phyloP scores from a whole-genome alignment of 2,888 invertebrate species.

The Polymixis flavicincta region DNA sequence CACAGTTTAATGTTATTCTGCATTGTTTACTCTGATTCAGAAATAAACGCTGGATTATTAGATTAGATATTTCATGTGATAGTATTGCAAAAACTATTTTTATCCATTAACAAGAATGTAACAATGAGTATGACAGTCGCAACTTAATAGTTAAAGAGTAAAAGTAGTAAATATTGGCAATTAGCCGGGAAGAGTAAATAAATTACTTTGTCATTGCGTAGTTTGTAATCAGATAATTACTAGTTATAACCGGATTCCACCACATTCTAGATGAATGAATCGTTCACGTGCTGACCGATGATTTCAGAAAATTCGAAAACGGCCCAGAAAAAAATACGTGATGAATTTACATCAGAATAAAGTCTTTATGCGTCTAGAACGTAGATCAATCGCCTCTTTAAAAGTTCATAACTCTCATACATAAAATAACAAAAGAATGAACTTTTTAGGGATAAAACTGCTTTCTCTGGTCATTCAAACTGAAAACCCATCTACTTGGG shows the following conservation, averaged over 20 bases:
- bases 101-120: background rate
- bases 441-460: background rate
- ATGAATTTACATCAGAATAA: constrained; percentile 7
- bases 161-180: constrained; percentile 32
- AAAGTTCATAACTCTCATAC: background rate
- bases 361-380: background rate
- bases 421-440: background rate
- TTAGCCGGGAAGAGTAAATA: constrained; percentile 20
- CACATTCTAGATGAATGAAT: constrained; percentile 50
- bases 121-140: constrained; percentile 5
- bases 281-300: background rate
- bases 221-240: background rate
- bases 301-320: constrained; percentile 11
- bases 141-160: constrained; percentile 10
- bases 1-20: constrained; percentile 8
- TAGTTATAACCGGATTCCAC: constrained; percentile 3
- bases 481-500: background rate
- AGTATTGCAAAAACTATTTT: background rate
- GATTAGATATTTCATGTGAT: constrained; percentile 19
- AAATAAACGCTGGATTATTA: constrained; percentile 38
- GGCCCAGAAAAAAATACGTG: constrained; percentile 7
- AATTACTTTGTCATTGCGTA: constrained; percentile 21
- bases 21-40: constrained; percentile 24
- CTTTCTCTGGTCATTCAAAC: background rate
- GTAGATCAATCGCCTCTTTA: background rate